These are phyloP conservation scores for Cassiopea andromeda DNA, from an alignment of 30 jellyfish, hydroid and myxozoan species.

Conservation along the genomic window DNA sequence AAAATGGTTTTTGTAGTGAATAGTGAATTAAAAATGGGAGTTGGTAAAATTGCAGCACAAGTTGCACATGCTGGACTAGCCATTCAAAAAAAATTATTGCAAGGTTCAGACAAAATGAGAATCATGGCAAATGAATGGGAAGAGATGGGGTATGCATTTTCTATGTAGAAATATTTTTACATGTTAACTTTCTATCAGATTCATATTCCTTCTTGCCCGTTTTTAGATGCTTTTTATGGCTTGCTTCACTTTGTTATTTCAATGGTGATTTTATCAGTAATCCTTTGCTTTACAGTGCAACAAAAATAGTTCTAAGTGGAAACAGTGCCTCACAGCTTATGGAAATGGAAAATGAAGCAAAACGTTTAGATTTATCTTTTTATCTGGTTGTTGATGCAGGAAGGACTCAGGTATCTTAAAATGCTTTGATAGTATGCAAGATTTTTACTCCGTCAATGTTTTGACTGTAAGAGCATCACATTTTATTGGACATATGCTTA, in stretches of 20 bases:
- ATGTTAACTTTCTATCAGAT: neutral
- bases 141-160: conserved; percentile 48
- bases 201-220: neutral
- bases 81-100: conserved; percentile 21
- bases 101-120: conserved; percentile 2
- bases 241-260: neutral
- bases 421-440: neutral
- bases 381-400: conserved; percentile 84
- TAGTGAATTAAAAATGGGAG: conserved; percentile 65
- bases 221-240: neutral
- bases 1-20: conserved; percentile 82
- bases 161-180: neutral
- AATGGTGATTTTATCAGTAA: neutral
- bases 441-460: neutral
- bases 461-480: neutral
- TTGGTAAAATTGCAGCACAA: conserved; percentile 83
- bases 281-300: conserved; percentile 31
- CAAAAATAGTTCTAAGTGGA: conserved; percentile 72
- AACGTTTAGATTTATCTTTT: conserved; percentile 30
- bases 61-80: conserved; percentile 83
- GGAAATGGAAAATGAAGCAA: conserved; percentile 72
- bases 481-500: too few species aligned
- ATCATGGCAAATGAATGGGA: conserved; percentile 51
- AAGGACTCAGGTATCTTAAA: conserved; percentile 65
- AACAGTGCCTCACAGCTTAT: conserved; percentile 56